Conservation (phyloP, 2,113 vertebrate species). For the Aphyosemion australe region DNA sequence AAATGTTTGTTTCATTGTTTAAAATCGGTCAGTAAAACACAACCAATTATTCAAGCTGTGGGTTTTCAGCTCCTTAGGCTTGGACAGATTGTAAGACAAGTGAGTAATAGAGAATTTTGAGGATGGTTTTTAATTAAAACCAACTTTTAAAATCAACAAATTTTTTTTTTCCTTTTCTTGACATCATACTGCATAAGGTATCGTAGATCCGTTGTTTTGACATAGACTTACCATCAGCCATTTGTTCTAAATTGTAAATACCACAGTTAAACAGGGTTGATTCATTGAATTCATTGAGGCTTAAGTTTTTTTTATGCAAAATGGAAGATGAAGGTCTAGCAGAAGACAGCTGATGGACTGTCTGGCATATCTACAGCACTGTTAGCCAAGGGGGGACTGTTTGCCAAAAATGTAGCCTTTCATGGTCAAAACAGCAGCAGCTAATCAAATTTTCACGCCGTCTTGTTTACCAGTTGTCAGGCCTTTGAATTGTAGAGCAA, state of each 20-base stretch:
- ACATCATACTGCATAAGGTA: too few relatives aligned
- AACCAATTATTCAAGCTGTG: too few relatives aligned
- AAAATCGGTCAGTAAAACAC: too few relatives aligned
- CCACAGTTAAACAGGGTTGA: constrained; percentile 5
- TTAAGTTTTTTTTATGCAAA: constrained; percentile 12
- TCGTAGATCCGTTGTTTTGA: too few relatives aligned
- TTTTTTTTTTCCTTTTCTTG: too few relatives aligned
- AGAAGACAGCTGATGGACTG: constrained; percentile 2
- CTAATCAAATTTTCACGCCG: constrained; percentile 45
- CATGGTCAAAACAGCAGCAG: constrained; percentile 27
- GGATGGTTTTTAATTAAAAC: too few relatives aligned
- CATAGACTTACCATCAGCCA: too few relatives aligned
- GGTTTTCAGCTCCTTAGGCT: too few relatives aligned
- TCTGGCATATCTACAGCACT: constrained; percentile 34
- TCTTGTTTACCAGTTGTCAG: constrained; percentile 28
- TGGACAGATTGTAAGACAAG: too few relatives aligned
- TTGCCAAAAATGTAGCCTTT: constrained; percentile 34
- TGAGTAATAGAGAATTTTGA: too few relatives aligned
- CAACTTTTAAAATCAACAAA: too few relatives aligned
- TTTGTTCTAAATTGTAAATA: constrained; percentile 17
- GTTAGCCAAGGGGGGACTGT: constrained; percentile 12
- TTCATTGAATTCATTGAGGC: background rate
- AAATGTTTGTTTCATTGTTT: too few relatives aligned
- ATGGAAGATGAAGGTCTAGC: constrained; percentile 19
- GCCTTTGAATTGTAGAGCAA: constrained; percentile 18